Evolutionary conservation across 2,888 invertebrate species (phyloP).

Genomic region (Nowickia ferox): DNA sequence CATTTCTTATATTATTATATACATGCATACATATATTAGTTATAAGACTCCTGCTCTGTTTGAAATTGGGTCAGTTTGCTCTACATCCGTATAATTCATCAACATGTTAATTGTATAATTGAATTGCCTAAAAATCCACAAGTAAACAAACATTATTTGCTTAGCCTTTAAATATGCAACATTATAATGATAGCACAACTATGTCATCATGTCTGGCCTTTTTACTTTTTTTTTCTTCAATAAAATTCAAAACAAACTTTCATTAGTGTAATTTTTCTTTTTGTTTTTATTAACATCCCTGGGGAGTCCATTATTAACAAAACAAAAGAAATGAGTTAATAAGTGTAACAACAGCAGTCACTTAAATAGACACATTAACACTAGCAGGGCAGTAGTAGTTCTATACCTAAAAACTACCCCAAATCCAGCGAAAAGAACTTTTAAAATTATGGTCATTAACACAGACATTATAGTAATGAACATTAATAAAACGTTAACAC

Average conservation of each 20-base stretch:
- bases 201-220: slow-evolving; percentile 39
- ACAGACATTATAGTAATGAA: slow-evolving; percentile 41
- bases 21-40: not conserved
- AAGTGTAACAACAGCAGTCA: slow-evolving; percentile 46
- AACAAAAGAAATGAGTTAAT: slow-evolving; percentile 61
- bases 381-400: not conserved
- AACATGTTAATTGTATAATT: slow-evolving; percentile 60
- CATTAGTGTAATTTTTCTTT: slow-evolving; percentile 37
- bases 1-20: not conserved
- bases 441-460: slow-evolving; percentile 37
- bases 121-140: slow-evolving; percentile 52
- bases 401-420: not conserved
- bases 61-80: slow-evolving; percentile 21
- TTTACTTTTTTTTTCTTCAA: slow-evolving; percentile 6
- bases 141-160: slow-evolving; percentile 9
- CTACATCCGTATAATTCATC: slow-evolving; percentile 31
- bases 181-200: slow-evolving; percentile 37
- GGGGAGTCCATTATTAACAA: slow-evolving; percentile 67
- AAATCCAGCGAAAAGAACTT: not conserved
- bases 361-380: slow-evolving; percentile 28
- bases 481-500: slow-evolving; percentile 48
- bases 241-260: slow-evolving; percentile 18
- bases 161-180: slow-evolving; percentile 22
- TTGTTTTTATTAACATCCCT: slow-evolving; percentile 52
- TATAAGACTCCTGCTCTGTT: not conserved